A percentile compares a stretch with the other conserved stretches of the same genome.
Conservation (phyloP, 1,140 invertebrate genomes). For the Hormaphis cornu region DNA sequence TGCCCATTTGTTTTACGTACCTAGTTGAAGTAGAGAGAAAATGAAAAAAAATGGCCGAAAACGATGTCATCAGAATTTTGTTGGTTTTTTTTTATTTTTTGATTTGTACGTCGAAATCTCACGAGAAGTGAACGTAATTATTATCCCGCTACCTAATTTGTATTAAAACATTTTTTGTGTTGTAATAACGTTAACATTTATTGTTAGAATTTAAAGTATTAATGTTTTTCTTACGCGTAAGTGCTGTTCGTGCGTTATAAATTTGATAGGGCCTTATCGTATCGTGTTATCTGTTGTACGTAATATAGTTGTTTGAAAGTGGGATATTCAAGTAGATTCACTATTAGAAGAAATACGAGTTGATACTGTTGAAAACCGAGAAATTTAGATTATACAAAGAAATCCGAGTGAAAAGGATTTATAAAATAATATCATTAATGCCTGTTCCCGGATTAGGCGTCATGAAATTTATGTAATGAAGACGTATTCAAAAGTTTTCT, state of each 20-base stretch:
- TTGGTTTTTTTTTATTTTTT: background rate
- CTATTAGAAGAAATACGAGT: background rate
- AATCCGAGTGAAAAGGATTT: slow-evolving; percentile 3
- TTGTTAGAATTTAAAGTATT: too few species aligned
- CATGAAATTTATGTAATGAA: slow-evolving; percentile 17
- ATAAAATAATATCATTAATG: background rate
- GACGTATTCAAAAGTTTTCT: slow-evolving; percentile 7
- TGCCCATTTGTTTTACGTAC: background rate
- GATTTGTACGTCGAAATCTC: too few species aligned
- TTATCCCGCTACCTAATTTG: too few species aligned
- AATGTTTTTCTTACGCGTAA: too few species aligned
- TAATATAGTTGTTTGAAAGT: background rate
- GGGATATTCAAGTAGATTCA: too few species aligned
- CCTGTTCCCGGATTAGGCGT: background rate
- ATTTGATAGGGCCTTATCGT: background rate
- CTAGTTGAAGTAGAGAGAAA: background rate
- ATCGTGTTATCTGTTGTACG: background rate
- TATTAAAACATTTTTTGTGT: too few species aligned
- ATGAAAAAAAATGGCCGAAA: background rate
- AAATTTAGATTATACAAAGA: slow-evolving; percentile 1
- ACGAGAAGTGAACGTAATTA: too few species aligned
- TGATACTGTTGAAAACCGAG: background rate
- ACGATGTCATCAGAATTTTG: background rate
- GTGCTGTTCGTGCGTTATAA: background rate
- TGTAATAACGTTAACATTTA: too few species aligned